phyloP scores from a whole-genome alignment of 2,888 invertebrate genomes.

The Clusia tigrina region DNA sequence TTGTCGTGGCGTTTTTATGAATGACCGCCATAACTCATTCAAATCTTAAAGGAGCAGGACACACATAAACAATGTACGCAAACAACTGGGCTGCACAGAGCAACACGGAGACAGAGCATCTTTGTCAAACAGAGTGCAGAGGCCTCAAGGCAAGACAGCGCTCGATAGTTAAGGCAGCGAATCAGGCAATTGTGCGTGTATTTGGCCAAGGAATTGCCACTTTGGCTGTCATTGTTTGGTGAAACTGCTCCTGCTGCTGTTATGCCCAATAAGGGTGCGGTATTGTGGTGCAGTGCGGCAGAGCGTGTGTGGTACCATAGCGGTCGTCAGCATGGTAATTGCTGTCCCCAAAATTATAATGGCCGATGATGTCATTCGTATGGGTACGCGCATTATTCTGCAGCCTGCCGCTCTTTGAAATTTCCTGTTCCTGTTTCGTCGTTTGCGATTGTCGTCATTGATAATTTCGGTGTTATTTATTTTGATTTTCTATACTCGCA shows the following conservation, averaged over 20 bases:
- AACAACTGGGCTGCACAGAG: neutral
- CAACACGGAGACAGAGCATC: neutral
- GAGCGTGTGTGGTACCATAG: slow-evolving; percentile 10
- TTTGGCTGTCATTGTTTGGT: neutral
- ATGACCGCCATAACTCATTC: slow-evolving; percentile 13
- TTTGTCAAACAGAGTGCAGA: too few species aligned
- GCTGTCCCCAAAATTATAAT: slow-evolving; percentile 48
- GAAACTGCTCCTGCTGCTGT: neutral
- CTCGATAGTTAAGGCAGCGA: too few species aligned
- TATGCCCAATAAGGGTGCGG: neutral
- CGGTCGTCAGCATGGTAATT: slow-evolving; percentile 36
- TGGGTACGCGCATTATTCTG: neutral
- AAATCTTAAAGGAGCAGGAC: neutral
- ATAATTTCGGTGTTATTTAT: neutral
- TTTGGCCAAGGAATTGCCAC: slow-evolving; percentile 7
- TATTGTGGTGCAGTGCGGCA: neutral
- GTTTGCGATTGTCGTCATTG: neutral
- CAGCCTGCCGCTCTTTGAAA: slow-evolving; percentile 42
- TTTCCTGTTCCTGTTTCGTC: slow-evolving; percentile 50
- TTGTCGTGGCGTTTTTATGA: neutral
- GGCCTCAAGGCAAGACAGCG: too few species aligned
- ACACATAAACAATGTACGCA: neutral
- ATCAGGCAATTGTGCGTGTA: neutral
- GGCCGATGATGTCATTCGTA: slow-evolving; percentile 47
- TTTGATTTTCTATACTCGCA: neutral